Evolutionary conservation across 2,888 invertebrate genomes (phyloP).

Genomic region (Dugesia japonica): DNA sequence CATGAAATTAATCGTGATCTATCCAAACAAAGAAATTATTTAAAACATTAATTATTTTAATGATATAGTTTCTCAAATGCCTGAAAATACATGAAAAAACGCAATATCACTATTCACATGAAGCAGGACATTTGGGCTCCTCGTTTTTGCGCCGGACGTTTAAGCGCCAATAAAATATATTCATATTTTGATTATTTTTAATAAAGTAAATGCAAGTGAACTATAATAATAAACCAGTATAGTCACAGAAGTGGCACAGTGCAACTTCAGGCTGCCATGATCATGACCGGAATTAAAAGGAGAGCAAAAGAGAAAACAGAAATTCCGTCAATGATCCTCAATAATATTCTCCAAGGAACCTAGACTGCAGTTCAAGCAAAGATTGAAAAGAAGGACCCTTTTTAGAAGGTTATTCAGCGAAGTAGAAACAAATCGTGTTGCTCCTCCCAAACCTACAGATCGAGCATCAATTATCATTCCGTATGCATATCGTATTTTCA

Average conservation of each 20-base stretch:
- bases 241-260: not conserved
- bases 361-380: conserved; percentile 4
- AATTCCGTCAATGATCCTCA: conserved; percentile 8
- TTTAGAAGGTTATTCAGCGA: not conserved
- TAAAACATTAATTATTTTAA: too few species aligned
- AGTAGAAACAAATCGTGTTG: not conserved
- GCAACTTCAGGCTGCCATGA: not conserved
- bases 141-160: too few species aligned
- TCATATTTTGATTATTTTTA: too few species aligned
- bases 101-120: too few species aligned
- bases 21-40: too few species aligned
- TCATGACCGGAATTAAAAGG: not conserved
- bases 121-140: too few species aligned
- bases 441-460: not conserved
- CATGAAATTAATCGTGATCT: too few species aligned
- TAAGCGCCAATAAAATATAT: too few species aligned
- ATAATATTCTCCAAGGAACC: not conserved
- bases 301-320: not conserved
- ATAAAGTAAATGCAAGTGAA: too few species aligned
- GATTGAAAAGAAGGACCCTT: not conserved
- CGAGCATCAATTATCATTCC: conserved; percentile 10
- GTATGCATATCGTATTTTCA: not conserved
- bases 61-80: too few species aligned
- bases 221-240: too few species aligned
- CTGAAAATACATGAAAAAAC: too few species aligned